Percentiles rank a stretch among this genome's conserved stretches.
These are phyloP conservation scores for Phaedon cochleariae DNA, from an alignment of 2,888 invertebrate genomes.

Conservation along the genomic window DNA sequence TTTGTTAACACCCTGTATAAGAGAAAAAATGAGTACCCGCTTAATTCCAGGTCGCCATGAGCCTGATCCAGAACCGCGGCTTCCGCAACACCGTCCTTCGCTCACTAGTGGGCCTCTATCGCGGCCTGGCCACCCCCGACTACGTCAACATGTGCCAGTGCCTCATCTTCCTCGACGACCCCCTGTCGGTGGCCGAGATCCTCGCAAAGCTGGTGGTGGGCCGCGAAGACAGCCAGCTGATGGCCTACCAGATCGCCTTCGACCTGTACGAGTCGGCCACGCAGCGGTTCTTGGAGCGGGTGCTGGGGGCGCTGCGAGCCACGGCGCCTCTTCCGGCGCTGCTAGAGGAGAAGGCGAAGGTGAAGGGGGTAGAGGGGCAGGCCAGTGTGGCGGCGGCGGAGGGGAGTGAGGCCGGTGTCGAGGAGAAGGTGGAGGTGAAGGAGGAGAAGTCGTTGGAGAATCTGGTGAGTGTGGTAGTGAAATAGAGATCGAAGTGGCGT, in stretches of 20 bases:
- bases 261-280: constrained; percentile 99
- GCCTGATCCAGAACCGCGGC: constrained; percentile 91
- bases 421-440: constrained; percentile 57
- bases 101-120: constrained; percentile 88
- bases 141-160: constrained; percentile 99
- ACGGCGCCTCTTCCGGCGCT: constrained; percentile 85
- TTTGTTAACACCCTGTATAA: too few relatives aligned
- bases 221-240: constrained; percentile 74
- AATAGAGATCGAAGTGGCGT: too few relatives aligned
- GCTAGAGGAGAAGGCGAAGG: constrained; percentile 77
- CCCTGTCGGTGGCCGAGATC: constrained; percentile 90
- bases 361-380: constrained; percentile 65
- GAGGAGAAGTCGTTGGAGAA: constrained; percentile 69
- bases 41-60: constrained; percentile 94
- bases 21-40: too few relatives aligned
- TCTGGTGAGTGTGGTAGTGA: constrained; percentile 56
- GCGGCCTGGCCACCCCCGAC: constrained; percentile 89
- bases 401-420: constrained; percentile 64
- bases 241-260: constrained; percentile 99
- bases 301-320: constrained; percentile 81
- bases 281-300: constrained; percentile 92
- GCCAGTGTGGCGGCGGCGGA: constrained; percentile 50
- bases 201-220: constrained; percentile 88
- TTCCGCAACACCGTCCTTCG: constrained; percentile 92
- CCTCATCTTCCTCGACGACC: constrained; percentile 95